phyloP scores from a whole-genome alignment of 2,888 invertebrate species.

The Nasonia oneida region DNA sequence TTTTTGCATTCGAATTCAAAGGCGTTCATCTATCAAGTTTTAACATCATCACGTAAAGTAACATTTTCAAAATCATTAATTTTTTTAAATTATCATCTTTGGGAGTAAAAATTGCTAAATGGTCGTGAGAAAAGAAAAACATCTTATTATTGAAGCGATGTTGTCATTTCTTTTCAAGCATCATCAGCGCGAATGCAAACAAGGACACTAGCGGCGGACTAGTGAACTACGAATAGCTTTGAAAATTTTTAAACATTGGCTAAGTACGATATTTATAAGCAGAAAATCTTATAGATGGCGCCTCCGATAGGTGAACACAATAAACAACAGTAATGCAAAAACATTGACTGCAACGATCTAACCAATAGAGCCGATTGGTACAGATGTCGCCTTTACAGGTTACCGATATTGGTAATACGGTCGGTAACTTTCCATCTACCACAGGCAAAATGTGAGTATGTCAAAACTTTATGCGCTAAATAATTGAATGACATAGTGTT shows the following conservation, averaged over 20 bases:
- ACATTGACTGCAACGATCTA: constrained; percentile 27
- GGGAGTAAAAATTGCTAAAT: not conserved
- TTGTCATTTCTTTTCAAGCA: not conserved
- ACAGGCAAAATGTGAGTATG: not conserved
- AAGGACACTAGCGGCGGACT: not conserved
- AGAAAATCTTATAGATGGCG: not conserved
- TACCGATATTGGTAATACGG: constrained; percentile 44
- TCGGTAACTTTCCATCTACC: constrained; percentile 48
- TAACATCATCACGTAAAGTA: too few relatives aligned
- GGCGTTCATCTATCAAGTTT: too few relatives aligned
- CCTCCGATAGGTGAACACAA: not conserved
- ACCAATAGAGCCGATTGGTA: constrained; percentile 35
- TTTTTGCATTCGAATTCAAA: not conserved
- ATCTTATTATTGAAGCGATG: not conserved
- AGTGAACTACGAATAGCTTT: not conserved
- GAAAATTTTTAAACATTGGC: not conserved
- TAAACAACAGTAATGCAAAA: not conserved
- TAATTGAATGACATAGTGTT: not conserved
- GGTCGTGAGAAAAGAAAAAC: too few relatives aligned
- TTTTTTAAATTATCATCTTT: not conserved
- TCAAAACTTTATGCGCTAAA: not conserved
- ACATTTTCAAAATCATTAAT: too few relatives aligned
- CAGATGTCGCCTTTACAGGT: constrained; percentile 30
- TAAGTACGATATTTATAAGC: not conserved
- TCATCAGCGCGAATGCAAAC: not conserved